phyloP scores from a whole-genome alignment of 2,797 vertebrate species.

The Amazonetta brasiliensis region DNA sequence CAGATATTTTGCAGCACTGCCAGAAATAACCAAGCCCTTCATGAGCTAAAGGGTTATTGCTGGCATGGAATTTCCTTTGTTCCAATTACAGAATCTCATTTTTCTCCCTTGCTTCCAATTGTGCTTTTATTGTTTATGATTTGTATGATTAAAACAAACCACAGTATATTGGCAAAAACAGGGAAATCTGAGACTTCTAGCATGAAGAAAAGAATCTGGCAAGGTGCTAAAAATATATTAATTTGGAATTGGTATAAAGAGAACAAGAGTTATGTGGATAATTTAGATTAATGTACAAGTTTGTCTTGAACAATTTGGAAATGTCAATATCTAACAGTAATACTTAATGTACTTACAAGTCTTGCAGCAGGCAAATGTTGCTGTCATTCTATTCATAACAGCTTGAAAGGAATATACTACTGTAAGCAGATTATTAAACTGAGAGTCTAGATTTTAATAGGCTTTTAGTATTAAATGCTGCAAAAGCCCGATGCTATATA shows the following conservation, averaged over 20 bases:
- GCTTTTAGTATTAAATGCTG: constrained; percentile 55
- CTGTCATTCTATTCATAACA: constrained; percentile 9
- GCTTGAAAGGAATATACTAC: constrained; percentile 18
- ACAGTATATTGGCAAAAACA: not conserved
- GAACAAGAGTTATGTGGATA: not conserved
- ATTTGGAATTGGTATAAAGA: constrained; percentile 13
- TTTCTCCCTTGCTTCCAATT: constrained; percentile 52
- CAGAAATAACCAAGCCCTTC: constrained; percentile 55
- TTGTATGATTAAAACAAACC: constrained; percentile 58
- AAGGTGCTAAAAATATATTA: constrained; percentile 48
- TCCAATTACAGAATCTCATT: constrained; percentile 58
- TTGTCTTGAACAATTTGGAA: constrained; percentile 4
- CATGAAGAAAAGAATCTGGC: constrained; percentile 18
- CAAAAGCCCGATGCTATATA: not conserved
- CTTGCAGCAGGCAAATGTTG: constrained; percentile 6
- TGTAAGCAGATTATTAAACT: constrained; percentile 59
- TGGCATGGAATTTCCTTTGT: constrained; percentile 57
- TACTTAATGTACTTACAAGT: not conserved
- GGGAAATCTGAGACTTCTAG: constrained; percentile 34
- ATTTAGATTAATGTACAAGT: not conserved
- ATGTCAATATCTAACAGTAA: not conserved
- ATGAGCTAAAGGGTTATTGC: constrained; percentile 48
- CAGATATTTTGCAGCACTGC: constrained; percentile 28
- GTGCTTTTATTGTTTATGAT: constrained; percentile 51
- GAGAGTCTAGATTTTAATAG: constrained; percentile 58